These are phyloP conservation scores for Pelecanoides urinatrix DNA, from an alignment of 2,113 vertebrate genomes.

Conservation along the genomic window DNA sequence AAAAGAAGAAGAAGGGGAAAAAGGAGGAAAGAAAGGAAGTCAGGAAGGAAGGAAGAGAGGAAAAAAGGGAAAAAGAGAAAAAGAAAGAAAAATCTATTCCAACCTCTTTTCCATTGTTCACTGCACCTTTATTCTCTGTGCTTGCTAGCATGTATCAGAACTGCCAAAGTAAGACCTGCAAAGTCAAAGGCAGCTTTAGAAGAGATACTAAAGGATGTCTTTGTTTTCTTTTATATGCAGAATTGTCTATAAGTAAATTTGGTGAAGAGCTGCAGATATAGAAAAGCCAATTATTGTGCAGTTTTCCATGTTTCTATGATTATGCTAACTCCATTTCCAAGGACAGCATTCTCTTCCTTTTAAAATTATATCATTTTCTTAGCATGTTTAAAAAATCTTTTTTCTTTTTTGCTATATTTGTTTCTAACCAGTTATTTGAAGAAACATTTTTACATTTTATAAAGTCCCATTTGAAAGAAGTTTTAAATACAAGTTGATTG, in stretches of 20 bases:
- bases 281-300: background rate
- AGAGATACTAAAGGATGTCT: background rate
- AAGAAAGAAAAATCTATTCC: background rate
- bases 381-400: background rate
- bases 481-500: background rate
- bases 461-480: background rate
- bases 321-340: background rate
- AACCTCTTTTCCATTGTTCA: background rate
- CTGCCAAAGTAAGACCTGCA: background rate
- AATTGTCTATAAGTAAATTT: background rate
- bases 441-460: background rate
- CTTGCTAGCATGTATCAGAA: background rate
- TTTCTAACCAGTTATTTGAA: background rate
- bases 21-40: background rate
- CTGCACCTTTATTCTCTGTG: background rate
- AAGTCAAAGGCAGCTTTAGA: background rate
- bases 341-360: background rate
- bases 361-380: background rate
- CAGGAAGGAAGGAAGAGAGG: background rate
- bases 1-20: background rate
- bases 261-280: background rate
- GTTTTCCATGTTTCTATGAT: background rate
- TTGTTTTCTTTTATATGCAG: background rate
- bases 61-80: background rate
- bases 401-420: background rate